phyloP scores from a whole-genome alignment of 2,888 invertebrate genomes.

The Parascotia fuliginaria region DNA sequence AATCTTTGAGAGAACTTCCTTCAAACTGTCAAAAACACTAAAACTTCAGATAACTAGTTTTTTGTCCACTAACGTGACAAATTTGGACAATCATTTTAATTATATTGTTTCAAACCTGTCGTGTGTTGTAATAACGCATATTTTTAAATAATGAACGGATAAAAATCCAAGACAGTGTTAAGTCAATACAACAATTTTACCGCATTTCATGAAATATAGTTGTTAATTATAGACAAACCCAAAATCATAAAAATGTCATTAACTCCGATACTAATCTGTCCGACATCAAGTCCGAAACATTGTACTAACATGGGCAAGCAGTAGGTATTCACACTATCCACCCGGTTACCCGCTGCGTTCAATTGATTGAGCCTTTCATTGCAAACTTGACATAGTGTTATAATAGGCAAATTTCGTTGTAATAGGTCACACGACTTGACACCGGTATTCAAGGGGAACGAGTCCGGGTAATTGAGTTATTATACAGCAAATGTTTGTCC shows the following conservation, averaged over 20 bases:
- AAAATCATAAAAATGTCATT: background rate
- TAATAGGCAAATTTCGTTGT: conserved; percentile 42
- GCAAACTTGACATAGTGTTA: conserved; percentile 37
- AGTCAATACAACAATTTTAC: too few relatives aligned
- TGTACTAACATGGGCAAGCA: background rate
- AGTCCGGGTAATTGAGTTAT: conserved; percentile 44
- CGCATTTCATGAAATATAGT: too few relatives aligned
- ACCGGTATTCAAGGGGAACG: conserved; percentile 36
- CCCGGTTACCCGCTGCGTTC: conserved; percentile 35
- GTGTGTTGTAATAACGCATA: too few relatives aligned
- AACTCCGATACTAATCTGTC: background rate
- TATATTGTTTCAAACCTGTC: too few relatives aligned
- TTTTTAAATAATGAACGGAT: too few relatives aligned
- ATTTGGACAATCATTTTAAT: too few relatives aligned
- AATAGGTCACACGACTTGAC: conserved; percentile 46
- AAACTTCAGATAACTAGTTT: too few relatives aligned
- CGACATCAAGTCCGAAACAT: background rate
- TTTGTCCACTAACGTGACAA: too few relatives aligned
- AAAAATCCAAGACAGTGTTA: too few relatives aligned
- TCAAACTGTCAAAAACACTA: too few relatives aligned
- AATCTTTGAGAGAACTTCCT: too few relatives aligned
- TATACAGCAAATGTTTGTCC: conserved; percentile 34
- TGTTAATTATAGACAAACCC: too few relatives aligned
- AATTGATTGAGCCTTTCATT: conserved; percentile 40
- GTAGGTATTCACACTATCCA: conserved; percentile 10